Evolutionary conservation across 2,797 vertebrate genomes (phyloP), one percentile per base, ranked within the genome.

Genomic region (Clamator glandarius): DNA sequence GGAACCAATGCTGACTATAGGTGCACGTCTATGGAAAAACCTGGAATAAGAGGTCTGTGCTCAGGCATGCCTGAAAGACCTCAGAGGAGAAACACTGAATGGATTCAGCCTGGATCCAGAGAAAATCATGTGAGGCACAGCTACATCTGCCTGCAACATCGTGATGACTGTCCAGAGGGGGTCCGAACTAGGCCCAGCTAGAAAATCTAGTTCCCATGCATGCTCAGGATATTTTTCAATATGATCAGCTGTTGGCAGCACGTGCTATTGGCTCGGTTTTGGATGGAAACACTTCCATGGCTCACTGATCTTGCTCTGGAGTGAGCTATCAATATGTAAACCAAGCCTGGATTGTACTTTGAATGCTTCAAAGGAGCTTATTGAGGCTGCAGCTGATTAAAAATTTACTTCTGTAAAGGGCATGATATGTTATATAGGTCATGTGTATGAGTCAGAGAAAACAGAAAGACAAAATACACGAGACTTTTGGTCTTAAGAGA

Each of bases 241-340:
- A 21, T 33, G 61, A 63, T 63, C 64, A 46, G 11, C 67, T 82
- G 57, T 84, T 95, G 90, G 70, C 86, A 91, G 80, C 35, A 4
- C 9, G 31, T 29, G 20, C 41, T 21, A 3, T 80, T 91, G 78
- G 73, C 79, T 81, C 39, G 46, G 58, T 75, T 87, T 95, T 69
- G 28, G 4, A 51, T 39, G 64, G 61, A 85, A 91, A 91, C 80
- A 58, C 58, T 73, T 94, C 83, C 66, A 76, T 12, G 48, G 91
- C 50, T 91, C 78, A 89, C 46, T 93, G 61, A 42, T 75, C 66
- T 35, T 75, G 31, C 21, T 90, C 76, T 91, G 50, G 55, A 88
- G 59, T 62, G 84, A 62, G 92, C 88, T 95, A 70, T 91, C 94
- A 97, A 95, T 96, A 74, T 94, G 66, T 96, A 97, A 97, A 89